Percentiles rank a stretch among this genome's conserved stretches.
Evolutionary conservation across 2,797 vertebrate genomes (phyloP).

Genomic region (Alfaro cultratus): DNA sequence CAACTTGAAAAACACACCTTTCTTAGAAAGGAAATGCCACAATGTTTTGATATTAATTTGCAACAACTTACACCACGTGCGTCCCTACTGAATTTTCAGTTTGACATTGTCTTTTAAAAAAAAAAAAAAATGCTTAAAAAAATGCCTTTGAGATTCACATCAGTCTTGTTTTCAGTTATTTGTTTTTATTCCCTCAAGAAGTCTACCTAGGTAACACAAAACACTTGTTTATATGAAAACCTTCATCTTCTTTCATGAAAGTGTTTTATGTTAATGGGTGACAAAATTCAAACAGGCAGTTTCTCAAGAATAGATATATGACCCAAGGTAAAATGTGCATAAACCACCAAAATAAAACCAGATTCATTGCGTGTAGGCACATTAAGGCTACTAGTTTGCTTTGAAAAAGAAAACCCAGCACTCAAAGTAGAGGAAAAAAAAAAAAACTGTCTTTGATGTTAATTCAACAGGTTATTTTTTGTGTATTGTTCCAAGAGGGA

Average conservation of each 20-base stretch:
- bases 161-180: neutral
- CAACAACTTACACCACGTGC: no score
- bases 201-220: neutral
- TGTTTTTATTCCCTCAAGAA: neutral
- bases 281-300: neutral
- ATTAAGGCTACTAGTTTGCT: neutral
- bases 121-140: no score
- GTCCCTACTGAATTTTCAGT: neutral
- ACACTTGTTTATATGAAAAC: neutral
- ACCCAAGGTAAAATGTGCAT: neutral
- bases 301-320: neutral
- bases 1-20: neutral
- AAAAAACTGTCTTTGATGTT: neutral
- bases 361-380: neutral
- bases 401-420: neutral
- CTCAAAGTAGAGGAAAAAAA: neutral
- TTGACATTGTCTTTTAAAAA: neutral
- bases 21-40: neutral
- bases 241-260: neutral
- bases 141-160: neutral
- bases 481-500: no score
- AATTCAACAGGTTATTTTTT: neutral
- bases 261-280: neutral
- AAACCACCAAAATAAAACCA: neutral
- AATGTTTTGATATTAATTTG: no score